Evolutionary conservation across 1,140 invertebrate species (phyloP), one percentile per base, ranked within the genome.

Genomic region (Frieseomelitta varia): DNA sequence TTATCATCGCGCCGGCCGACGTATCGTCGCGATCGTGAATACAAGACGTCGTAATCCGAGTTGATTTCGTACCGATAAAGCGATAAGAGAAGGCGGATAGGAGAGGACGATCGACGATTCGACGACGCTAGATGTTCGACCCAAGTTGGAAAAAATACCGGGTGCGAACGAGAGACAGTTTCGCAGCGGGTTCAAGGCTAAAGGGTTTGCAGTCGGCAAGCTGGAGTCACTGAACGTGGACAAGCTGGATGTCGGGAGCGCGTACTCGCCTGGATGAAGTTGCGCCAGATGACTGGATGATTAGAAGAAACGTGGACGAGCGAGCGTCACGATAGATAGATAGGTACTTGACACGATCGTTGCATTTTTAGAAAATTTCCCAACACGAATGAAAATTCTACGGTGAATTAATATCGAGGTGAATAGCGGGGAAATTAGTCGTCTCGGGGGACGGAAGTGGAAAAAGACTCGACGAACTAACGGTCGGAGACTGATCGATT

Each of bases 261-360:
- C 68, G 63, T 77, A 53, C 56, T 86, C 88, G 58, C 77, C 87
- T 71, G 87, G 84, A 86, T 89, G 80, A 89, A 65, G 24, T 39
- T 65, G n/a, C 63, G 10, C 24, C 61, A 8, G 27, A 72, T 63
- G 58, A 84, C 19, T n/a, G 30, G 39, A n/a, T 55, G 63, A n/a
- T 71, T 15, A 10, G n/a, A 30, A 24, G 53, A 53, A 21, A 3
- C 14, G 27, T 15, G 11, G 67, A 65, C 72, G n/a, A 21, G 53
- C 24, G 39, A 72, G 27, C 39, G 4, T 65, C 21, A 53, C 15
- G 34, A 47, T 39, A 53, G 76, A 53, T 55, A 79, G 76, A 68
- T 24, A 10, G 4, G 39, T 47, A 47, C 39, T 47, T 47, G 14
- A 3, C 8, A 21, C 10, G 11, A 34, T 6, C 6, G 39, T 8